phyloP scores from a whole-genome alignment of 2,113 vertebrate species.

The Peromyscus maniculatus region DNA sequence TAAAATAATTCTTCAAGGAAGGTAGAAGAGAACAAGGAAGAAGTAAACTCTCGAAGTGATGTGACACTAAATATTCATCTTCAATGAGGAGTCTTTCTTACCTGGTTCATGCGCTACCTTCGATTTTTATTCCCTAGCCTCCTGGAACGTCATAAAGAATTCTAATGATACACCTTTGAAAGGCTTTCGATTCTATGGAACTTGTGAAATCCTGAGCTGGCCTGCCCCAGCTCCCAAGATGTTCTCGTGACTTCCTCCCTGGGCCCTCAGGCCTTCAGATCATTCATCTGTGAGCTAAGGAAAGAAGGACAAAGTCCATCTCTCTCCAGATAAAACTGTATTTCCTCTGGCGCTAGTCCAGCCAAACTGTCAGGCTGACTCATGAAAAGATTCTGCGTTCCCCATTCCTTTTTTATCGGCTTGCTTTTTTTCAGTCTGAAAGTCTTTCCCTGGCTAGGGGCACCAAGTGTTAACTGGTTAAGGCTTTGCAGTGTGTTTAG shows the following conservation, averaged over 20 bases:
- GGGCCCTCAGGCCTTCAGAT: not conserved
- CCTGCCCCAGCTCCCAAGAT: constrained; percentile 26
- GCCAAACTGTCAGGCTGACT: not conserved
- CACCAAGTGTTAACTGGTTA: not conserved
- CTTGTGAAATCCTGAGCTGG: constrained; percentile 45
- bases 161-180: not conserved
- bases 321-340: not conserved
- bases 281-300: not conserved
- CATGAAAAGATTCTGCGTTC: not conserved
- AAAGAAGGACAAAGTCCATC: constrained; percentile 45
- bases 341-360: not conserved
- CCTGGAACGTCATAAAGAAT: not conserved
- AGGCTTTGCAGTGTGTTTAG: not conserved
- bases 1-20: not conserved
- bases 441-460: not conserved
- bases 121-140: constrained; percentile 3
- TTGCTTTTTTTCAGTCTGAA: not conserved
- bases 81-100: not conserved
- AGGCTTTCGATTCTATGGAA: constrained; percentile 40
- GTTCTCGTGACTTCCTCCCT: constrained; percentile 54
- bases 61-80: not conserved
- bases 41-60: not conserved
- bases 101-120: not conserved
- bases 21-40: constrained; percentile 5
- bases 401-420: not conserved